Conservation (phyloP, 2,113 vertebrate genomes). For the Gadus macrocephalus region DNA sequence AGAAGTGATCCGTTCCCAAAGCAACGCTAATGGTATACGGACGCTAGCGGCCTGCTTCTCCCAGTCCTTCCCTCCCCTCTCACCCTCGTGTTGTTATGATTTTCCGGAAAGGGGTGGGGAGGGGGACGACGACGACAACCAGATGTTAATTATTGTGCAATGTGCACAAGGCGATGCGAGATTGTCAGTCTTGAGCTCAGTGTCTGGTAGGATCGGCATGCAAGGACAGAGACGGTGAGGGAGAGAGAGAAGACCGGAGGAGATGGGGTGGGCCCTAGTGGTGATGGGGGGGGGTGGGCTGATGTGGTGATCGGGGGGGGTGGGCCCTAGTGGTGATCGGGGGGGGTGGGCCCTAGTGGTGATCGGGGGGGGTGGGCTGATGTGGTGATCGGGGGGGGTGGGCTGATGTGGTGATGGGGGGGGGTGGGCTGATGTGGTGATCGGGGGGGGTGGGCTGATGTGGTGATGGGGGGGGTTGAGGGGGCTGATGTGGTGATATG, state of each 20-base stretch:
- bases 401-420: too few relatives aligned
- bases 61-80: conserved; percentile 23
- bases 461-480: conserved; percentile 21
- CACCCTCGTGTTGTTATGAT: conserved; percentile 68
- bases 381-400: too few relatives aligned
- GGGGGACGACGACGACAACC: conserved; percentile 62
- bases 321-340: too few relatives aligned
- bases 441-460: conserved; percentile 24
- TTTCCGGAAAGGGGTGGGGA: conserved; percentile 20
- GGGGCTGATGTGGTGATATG: conserved; percentile 39
- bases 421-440: too few relatives aligned
- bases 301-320: conserved; percentile 35
- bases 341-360: conserved; percentile 21
- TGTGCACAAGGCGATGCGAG: conserved; percentile 60
- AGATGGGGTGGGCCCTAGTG: conserved; percentile 23
- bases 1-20: too few relatives aligned
- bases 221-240: neutral
- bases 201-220: conserved; percentile 1
- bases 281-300: neutral
- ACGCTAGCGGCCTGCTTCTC: neutral
- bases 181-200: conserved; percentile 11
- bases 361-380: neutral
- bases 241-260: conserved; percentile 31
- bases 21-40: too few relatives aligned
- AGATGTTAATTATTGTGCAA: conserved; percentile 77